Base-by-base conservation (phyloP, 2,797 vertebrate species). In the Eulemur rubriventer region DNA sequence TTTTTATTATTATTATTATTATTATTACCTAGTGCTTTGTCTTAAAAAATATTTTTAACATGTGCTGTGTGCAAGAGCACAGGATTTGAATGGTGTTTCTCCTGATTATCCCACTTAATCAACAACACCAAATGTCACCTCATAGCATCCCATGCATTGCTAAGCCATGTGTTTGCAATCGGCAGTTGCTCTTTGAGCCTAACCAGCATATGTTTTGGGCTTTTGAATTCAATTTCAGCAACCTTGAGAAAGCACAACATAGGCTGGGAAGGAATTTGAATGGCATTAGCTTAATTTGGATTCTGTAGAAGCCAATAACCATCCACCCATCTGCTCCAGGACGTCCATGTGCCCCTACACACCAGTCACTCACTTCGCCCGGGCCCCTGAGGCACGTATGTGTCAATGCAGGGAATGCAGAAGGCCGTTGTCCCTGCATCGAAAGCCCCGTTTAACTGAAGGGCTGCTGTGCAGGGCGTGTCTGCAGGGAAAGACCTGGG, bases 131-230 rank as follows among this genome's bases (percentile, higher is more conserved):
- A 98, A 97, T 97, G 96, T 97, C 96, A 92, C 96, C 97, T 97
- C 46, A 0, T 0, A 69, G 81, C 73, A 48, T 59, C 84, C 97
- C 89, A 33, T 17, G 95, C 95, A 96, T 98, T 65, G 9, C 50
- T 78, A 55, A 95, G 92, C 95, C 98, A 98, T 97, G 79, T 99
- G 98, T 98, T 98, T 98, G 96, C 79, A 98, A 98, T 98, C 75
- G 92, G 84, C 96, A 91, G 59, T 84, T 72, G 63, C 79, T 96
- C 88, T 96, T 18, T 91, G 67, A 94, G 86, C 33, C 72, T 0
- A 4, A 87, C 70, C 87, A 59, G 72, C 94, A 82, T 41, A 72
- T 88, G 73, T 69, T 95, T 93, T 83, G 82, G 81, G 59, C 94
- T 93, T 94, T 95, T 95, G 90, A 95, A 95, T 96, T 95, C 84